Conservation (phyloP, 1,140 invertebrate genomes). For the Pissodes strobi region DNA sequence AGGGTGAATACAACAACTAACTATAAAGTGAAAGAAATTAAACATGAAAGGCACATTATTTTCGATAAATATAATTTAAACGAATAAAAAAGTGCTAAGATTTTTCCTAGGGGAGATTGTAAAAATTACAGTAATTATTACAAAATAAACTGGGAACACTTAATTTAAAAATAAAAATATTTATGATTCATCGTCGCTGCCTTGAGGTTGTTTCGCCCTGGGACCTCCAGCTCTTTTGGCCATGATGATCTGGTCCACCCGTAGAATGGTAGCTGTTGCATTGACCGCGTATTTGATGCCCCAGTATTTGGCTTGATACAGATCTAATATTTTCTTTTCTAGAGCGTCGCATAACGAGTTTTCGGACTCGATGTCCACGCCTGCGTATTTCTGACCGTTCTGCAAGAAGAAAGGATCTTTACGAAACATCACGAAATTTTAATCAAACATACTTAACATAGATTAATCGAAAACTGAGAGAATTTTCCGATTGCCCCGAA, state of each 20-base stretch:
- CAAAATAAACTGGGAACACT: no score
- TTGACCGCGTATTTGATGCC: slow-evolving; percentile 93
- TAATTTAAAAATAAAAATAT: no score
- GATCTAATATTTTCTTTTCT: slow-evolving; percentile 79
- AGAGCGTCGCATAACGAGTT: slow-evolving; percentile 73
- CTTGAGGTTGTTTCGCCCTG: slow-evolving; percentile 72
- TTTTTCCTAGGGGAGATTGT: no score
- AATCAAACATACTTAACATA: not conserved
- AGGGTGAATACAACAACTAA: no score
- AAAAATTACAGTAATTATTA: no score
- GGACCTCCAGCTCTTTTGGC: slow-evolving; percentile 96
- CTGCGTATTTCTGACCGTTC: slow-evolving; percentile 80
- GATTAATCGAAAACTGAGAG: not conserved
- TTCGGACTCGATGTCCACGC: slow-evolving; percentile 86
- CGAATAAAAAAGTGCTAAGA: no score
- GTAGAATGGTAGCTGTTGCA: slow-evolving; percentile 90
- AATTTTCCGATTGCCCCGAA: no score
- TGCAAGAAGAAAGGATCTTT: slow-evolving; percentile 58
- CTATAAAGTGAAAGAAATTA: no score
- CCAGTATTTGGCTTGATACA: slow-evolving; percentile 87
- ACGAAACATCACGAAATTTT: not conserved
- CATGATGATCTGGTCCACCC: slow-evolving; percentile 99
- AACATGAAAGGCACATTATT: no score
- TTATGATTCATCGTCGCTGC: slow-evolving; percentile 72
- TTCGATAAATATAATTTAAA: no score